Percentiles rank a stretch among this genome's conserved stretches.
phyloP scores from a whole-genome alignment of 2,797 vertebrate genomes.

The Malurus splendens region DNA sequence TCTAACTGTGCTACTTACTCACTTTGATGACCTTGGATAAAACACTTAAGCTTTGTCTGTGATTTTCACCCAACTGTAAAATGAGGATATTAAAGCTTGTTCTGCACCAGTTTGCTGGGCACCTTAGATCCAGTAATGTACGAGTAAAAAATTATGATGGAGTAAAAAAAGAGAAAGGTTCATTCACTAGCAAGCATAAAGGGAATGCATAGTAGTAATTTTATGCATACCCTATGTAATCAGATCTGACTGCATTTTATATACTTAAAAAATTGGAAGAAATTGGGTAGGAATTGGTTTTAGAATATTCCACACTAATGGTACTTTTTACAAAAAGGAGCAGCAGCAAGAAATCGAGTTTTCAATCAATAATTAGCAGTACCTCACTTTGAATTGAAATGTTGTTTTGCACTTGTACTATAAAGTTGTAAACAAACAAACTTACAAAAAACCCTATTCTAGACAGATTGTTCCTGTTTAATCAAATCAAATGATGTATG shows the following conservation, averaged over 20 bases:
- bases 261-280: neutral
- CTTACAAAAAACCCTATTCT: neutral
- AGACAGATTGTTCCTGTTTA: neutral
- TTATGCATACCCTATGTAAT: neutral
- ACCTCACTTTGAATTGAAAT: neutral
- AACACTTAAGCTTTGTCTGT: neutral
- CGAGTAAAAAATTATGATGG: neutral
- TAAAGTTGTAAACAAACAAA: neutral
- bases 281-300: neutral
- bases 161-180: neutral
- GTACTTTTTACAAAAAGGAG: neutral
- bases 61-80: neutral
- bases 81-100: slow-evolving; percentile 16
- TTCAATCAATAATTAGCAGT: neutral
- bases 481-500: neutral
- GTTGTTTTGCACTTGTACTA: neutral
- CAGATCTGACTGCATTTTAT: neutral
- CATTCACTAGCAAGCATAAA: neutral
- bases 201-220: neutral
- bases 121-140: neutral
- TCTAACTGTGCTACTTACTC: neutral
- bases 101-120: neutral
- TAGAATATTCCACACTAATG: neutral
- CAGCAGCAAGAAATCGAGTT: neutral
- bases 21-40: neutral